These are phyloP conservation scores for Heliocidaris tuberculata DNA, from an alignment of 35 echinoderm and acorn worm genomes.

Conservation along the genomic window DNA sequence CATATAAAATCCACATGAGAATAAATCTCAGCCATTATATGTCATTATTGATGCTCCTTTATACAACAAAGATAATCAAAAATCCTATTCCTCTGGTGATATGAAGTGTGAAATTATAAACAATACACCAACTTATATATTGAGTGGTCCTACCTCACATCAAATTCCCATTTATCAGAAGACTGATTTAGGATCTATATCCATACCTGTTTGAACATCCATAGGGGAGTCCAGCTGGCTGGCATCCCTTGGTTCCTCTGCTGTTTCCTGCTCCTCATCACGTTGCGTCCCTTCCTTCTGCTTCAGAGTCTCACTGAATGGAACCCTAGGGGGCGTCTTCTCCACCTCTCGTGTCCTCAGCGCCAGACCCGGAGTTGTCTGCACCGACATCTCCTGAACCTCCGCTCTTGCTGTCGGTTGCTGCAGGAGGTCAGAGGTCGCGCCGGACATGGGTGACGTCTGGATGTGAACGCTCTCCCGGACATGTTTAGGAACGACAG, in stretches of 20 bases:
- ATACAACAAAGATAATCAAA: too few relatives aligned
- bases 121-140: too few relatives aligned
- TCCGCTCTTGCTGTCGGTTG: not conserved
- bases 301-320: constrained; percentile 43
- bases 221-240: not conserved
- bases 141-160: too few relatives aligned
- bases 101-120: too few relatives aligned
- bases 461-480: constrained; percentile 48
- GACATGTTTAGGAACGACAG: not conserved
- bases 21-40: too few relatives aligned
- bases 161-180: too few relatives aligned
- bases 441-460: constrained; percentile 54
- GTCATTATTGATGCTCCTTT: too few relatives aligned
- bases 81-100: too few relatives aligned
- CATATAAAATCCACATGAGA: too few relatives aligned
- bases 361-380: constrained; percentile 66
- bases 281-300: not conserved
- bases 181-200: not conserved
- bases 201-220: constrained; percentile 6
- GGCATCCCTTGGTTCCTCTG: not conserved
- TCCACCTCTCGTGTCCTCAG: not conserved
- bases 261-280: not conserved
- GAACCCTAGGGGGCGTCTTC: constrained; percentile 44
- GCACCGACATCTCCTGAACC: constrained; percentile 47
- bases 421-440: not conserved